Conservation (phyloP, 2,888 invertebrate species). For the Lottia scabra region DNA sequence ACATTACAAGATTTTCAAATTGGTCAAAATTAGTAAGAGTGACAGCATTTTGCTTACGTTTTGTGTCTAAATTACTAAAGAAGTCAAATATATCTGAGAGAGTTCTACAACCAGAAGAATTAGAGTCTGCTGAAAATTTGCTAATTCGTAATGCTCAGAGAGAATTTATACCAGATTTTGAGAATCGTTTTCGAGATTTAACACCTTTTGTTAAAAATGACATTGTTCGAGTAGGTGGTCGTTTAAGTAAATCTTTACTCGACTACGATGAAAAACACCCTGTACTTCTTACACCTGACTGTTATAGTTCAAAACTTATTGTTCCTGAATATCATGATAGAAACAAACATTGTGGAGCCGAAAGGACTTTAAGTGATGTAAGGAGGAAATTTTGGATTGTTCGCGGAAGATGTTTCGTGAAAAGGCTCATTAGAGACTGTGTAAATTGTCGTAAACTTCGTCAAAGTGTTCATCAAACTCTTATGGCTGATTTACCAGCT, state of each 20-base stretch:
- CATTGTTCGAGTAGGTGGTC: slow-evolving; percentile 12
- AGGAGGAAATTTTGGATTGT: slow-evolving; percentile 14
- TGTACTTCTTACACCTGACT: not conserved
- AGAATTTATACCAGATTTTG: not conserved
- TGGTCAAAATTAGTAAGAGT: slow-evolving; percentile 12
- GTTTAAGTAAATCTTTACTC: slow-evolving; percentile 7
- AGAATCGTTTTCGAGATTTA: not conserved
- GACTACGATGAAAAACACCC: slow-evolving; percentile 10
- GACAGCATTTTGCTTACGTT: slow-evolving; percentile 13
- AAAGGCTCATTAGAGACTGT: slow-evolving; percentile 10
- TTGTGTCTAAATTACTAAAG: not conserved
- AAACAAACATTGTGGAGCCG: slow-evolving; percentile 8
- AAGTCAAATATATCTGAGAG: not conserved
- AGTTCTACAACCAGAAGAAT: too few species aligned
- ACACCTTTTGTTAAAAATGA: slow-evolving; percentile 6
- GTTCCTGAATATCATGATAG: slow-evolving; percentile 8
- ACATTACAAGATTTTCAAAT: slow-evolving; percentile 6
- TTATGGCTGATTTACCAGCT: slow-evolving; percentile 17
- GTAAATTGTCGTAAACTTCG: slow-evolving; percentile 9
- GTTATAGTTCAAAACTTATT: slow-evolving; percentile 8
- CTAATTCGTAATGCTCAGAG: too few species aligned
- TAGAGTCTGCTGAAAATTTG: too few species aligned
- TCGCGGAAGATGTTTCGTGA: slow-evolving; percentile 12
- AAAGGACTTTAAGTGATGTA: slow-evolving; percentile 11
- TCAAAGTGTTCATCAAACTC: slow-evolving; percentile 2